A percentile compares a stretch with the other conserved stretches of the same genome.
These are phyloP conservation scores for Chorisops tibialis DNA, from an alignment of 2,888 invertebrate species.

Conservation along the genomic window DNA sequence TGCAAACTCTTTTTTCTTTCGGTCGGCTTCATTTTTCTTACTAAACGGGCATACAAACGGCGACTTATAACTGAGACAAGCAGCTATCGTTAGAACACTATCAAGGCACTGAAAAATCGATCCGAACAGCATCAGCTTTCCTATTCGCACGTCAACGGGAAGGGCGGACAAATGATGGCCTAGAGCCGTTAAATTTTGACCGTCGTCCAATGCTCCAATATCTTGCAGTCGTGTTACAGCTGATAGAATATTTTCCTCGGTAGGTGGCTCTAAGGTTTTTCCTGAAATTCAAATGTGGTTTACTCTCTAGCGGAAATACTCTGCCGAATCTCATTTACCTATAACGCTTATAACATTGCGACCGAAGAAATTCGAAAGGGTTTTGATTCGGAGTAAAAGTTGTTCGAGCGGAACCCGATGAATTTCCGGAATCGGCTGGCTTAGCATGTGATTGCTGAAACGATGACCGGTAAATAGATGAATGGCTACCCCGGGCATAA, in stretches of 20 bases:
- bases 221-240: conserved; percentile 69
- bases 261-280: conserved; percentile 72
- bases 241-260: conserved; percentile 62
- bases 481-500: conserved; percentile 77
- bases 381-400: conserved; percentile 70
- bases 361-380: conserved; percentile 53
- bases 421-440: conserved; percentile 84
- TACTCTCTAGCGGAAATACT: no score
- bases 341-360: conserved; percentile 44
- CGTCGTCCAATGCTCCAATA: conserved; percentile 75
- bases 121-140: conserved; percentile 89
- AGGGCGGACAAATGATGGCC: conserved; percentile 84
- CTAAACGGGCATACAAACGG: conserved; percentile 75
- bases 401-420: conserved; percentile 85
- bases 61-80: conserved; percentile 74
- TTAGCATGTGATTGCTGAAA: conserved; percentile 62
- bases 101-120: conserved; percentile 89
- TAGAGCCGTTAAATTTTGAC: conserved; percentile 72
- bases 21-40: conserved; percentile 67
- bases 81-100: conserved; percentile 87
- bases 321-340: conserved; percentile 34
- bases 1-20: conserved; percentile 71
- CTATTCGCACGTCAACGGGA: conserved; percentile 87
- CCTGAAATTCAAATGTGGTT: no score
- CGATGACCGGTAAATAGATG: conserved; percentile 80